Evolutionary conservation across 2,888 invertebrate species (phyloP).

Genomic region (Ormyrus nitidulus): DNA sequence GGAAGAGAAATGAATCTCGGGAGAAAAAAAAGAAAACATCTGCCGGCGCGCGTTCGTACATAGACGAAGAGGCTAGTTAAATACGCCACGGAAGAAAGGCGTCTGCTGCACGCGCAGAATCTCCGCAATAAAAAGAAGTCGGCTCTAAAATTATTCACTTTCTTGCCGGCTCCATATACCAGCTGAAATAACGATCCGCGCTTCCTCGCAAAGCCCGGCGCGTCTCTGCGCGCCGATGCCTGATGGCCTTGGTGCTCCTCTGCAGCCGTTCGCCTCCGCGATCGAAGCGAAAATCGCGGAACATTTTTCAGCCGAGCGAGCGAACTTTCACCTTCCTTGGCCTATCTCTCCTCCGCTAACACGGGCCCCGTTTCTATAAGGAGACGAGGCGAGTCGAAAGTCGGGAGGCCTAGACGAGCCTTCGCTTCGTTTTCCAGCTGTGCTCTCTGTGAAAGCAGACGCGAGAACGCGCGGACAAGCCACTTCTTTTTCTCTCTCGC

Average conservation of each 20-base stretch:
- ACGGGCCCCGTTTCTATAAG: slow-evolving; percentile 4
- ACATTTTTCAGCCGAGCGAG: slow-evolving; percentile 28
- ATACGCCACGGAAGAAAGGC: neutral
- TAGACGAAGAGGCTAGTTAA: too few relatives aligned
- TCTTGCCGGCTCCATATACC: neutral
- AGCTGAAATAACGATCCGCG: too few relatives aligned
- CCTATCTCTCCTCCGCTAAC: neutral
- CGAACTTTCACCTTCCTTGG: slow-evolving; percentile 68
- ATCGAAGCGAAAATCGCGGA: slow-evolving; percentile 12
- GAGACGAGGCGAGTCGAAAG: slow-evolving; percentile 47
- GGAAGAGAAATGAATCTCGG: slow-evolving; percentile 29
- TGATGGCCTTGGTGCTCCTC: neutral
- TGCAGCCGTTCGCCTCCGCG: neutral
- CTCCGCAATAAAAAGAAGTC: slow-evolving; percentile 20
- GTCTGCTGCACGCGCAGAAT: neutral
- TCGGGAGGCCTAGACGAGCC: slow-evolving; percentile 15
- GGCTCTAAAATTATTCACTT: slow-evolving; percentile 41
- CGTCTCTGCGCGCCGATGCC: neutral
- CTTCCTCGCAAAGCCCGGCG: neutral
- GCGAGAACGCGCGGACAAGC: neutral
- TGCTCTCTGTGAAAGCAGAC: slow-evolving; percentile 46
- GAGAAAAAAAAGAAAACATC: neutral
- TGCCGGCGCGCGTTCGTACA: too few relatives aligned
- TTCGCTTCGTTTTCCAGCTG: slow-evolving; percentile 52
- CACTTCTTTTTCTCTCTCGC: neutral